These are phyloP conservation scores for Teleogryllus oceanicus DNA, from an alignment of 2,888 invertebrate genomes.

Conservation along the genomic window DNA sequence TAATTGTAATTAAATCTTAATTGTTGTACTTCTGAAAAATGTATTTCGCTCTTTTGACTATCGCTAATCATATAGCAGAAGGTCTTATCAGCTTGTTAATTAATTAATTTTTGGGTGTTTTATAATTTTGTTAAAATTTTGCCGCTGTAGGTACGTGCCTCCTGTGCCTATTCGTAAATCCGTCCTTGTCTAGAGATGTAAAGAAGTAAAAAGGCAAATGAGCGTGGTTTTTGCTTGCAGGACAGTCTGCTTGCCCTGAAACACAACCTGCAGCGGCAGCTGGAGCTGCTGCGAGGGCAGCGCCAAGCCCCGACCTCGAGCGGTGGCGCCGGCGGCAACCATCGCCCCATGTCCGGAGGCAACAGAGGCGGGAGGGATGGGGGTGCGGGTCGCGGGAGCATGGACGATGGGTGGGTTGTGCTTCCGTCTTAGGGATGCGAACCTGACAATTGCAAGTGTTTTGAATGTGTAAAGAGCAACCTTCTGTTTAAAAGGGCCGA, in stretches of 20 bases:
- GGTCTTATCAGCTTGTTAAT: too few species aligned
- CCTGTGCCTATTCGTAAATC: too few species aligned
- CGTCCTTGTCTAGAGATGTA: too few species aligned
- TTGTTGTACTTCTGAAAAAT: too few species aligned
- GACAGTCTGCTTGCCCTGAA: conserved; percentile 66
- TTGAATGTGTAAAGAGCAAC: not conserved
- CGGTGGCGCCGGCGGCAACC: not conserved
- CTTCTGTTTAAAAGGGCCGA: not conserved
- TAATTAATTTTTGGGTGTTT: too few species aligned
- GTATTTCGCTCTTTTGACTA: too few species aligned
- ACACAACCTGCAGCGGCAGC: conserved; percentile 62
- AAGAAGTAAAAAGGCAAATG: too few species aligned
- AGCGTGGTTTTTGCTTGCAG: conserved; percentile 47
- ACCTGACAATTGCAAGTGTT: not conserved
- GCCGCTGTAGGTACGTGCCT: too few species aligned
- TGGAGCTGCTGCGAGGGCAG: conserved; percentile 53
- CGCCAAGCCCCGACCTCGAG: conserved; percentile 37
- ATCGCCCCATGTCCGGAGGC: not conserved
- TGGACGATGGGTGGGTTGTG: conserved; percentile 55
- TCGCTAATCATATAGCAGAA: too few species aligned
- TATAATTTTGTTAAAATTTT: too few species aligned
- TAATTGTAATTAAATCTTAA: too few species aligned
- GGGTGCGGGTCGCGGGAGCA: conserved; percentile 37
- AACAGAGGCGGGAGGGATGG: not conserved
- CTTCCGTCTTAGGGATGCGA: conserved; percentile 42